phyloP scores from a whole-genome alignment of 92 coral and sea anemone genomes.

The Muricea muricata region DNA sequence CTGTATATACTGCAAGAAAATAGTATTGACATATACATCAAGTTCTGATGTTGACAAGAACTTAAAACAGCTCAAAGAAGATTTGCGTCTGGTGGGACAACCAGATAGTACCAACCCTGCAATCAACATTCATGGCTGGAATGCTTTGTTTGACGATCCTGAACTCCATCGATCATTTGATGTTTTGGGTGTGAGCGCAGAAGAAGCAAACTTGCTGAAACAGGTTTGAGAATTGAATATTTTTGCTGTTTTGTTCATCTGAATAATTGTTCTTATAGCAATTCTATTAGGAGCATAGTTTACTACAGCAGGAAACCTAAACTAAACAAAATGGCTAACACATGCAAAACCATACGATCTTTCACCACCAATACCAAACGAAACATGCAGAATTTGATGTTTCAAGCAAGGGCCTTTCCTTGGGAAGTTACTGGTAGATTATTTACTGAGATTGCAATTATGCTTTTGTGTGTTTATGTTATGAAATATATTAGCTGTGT shows the following conservation, averaged over 20 bases:
- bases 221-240: slow-evolving; percentile 67
- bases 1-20: slow-evolving; percentile 90
- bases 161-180: slow-evolving; percentile 87
- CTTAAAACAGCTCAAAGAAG: slow-evolving; percentile 88
- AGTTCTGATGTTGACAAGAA: slow-evolving; percentile 71
- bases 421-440: no score
- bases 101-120: slow-evolving; percentile 63
- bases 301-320: neutral
- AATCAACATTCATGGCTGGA: slow-evolving; percentile 34
- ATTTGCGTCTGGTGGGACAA: slow-evolving; percentile 68
- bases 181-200: slow-evolving; percentile 97
- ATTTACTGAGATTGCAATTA: no score
- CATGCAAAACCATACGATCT: no score
- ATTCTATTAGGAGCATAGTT: no score
- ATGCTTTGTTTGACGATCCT: slow-evolving; percentile 76
- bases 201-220: slow-evolving; percentile 90
- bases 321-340: no score
- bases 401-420: no score
- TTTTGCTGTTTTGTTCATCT: no score
- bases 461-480: no score
- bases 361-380: no score
- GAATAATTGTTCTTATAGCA: no score
- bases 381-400: no score
- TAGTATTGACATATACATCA: slow-evolving; percentile 84
- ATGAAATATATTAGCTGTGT: no score